phyloP scores from a whole-genome alignment of 2,797 vertebrate genomes.

The Anguilla pacifica region DNA sequence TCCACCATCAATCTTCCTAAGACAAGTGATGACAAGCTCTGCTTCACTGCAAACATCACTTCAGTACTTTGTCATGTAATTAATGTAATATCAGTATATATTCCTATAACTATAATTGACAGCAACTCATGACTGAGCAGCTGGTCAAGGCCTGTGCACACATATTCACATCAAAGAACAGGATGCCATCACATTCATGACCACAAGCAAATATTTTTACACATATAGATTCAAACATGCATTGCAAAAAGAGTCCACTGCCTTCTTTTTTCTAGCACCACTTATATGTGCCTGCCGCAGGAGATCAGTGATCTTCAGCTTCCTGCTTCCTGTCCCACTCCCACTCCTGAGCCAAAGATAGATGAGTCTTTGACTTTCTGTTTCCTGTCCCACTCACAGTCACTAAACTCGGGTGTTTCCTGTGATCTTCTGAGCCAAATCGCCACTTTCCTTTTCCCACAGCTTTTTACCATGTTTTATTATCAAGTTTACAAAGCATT shows the following conservation, averaged over 20 bases:
- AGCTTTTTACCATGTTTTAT: neutral
- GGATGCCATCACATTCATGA: neutral
- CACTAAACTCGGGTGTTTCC: neutral
- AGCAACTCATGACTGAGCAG: neutral
- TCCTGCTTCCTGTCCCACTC: neutral
- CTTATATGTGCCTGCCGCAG: neutral
- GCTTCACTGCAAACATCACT: neutral
- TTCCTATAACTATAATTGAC: neutral
- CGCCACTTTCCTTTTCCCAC: neutral
- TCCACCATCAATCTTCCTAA: neutral
- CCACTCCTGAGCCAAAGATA: constrained; percentile 2
- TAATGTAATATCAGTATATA: neutral
- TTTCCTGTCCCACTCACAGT: neutral
- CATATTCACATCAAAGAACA: neutral
- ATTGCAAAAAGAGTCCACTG: neutral
- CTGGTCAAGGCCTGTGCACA: neutral
- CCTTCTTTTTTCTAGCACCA: neutral
- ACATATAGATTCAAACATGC: neutral
- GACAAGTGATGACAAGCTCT: neutral
- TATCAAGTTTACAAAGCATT: neutral
- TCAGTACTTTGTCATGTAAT: neutral
- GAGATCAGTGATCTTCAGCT: neutral
- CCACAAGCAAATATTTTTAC: neutral
- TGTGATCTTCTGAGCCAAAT: constrained; percentile 4
- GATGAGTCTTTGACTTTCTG: neutral